A percentile compares a stretch with the other conserved stretches of the same genome.
phyloP scores from a whole-genome alignment of 2,888 invertebrate species.

The Diarsia dahlii region DNA sequence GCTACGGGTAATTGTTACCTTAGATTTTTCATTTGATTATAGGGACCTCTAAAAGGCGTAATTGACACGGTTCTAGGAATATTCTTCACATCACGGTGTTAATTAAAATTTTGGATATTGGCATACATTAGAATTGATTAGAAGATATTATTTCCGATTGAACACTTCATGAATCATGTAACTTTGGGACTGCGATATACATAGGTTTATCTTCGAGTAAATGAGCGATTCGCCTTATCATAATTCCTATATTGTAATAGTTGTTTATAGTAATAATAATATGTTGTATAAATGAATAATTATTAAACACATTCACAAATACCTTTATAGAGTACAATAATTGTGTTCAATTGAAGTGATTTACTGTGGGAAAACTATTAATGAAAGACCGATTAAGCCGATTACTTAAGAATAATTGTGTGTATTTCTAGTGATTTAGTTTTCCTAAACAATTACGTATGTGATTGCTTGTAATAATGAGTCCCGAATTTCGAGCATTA shows the following conservation, averaged over 20 bases:
- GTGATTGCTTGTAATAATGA: neutral
- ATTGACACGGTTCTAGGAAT: neutral
- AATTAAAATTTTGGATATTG: neutral
- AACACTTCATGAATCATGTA: conserved; percentile 49
- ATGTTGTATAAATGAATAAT: conserved; percentile 55
- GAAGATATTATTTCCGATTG: conserved; percentile 66
- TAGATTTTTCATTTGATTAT: neutral
- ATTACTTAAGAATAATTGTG: neutral
- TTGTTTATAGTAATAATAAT: conserved; percentile 42
- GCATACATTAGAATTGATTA: too few species aligned
- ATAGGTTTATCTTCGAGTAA: conserved; percentile 65
- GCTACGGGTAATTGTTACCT: neutral
- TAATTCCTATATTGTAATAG: conserved; percentile 69
- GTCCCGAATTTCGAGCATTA: neutral
- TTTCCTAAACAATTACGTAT: neutral
- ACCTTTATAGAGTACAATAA: conserved; percentile 69
- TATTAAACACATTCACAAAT: conserved; percentile 64
- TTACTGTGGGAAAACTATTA: conserved; percentile 68
- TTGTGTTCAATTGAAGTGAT: conserved; percentile 67
- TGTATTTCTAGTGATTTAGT: neutral
- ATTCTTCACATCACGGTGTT: neutral
- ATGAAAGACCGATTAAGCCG: conserved; percentile 9
- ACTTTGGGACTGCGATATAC: conserved; percentile 17
- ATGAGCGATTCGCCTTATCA: conserved; percentile 71
- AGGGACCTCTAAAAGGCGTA: neutral